Conservation (phyloP, 2,888 invertebrate species). For the Athripsodes cinereus region DNA sequence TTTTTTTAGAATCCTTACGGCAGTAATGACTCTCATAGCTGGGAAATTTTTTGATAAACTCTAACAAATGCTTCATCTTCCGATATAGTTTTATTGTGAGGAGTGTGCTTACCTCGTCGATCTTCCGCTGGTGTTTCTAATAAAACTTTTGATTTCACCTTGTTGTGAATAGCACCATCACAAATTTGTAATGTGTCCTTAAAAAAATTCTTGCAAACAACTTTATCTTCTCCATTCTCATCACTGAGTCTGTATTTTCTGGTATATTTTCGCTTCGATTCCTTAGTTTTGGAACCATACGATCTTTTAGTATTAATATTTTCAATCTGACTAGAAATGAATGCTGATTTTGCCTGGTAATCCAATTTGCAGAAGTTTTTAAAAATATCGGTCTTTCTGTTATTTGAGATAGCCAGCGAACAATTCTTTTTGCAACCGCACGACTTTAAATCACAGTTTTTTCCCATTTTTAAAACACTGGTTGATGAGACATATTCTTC, state of each 20-base stretch:
- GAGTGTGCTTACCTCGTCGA: constrained; percentile 5
- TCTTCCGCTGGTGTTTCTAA: constrained; percentile 4
- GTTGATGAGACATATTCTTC: neutral
- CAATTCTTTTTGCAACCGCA: neutral
- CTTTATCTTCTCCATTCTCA: neutral
- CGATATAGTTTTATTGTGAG: constrained; percentile 1
- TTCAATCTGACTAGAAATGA: neutral
- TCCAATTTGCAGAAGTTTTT: neutral
- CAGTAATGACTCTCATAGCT: constrained; percentile 5
- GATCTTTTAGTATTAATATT: neutral
- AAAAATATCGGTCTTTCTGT: neutral
- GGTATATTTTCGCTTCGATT: neutral
- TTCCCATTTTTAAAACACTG: neutral
- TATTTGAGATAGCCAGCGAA: neutral
- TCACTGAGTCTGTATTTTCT: neutral
- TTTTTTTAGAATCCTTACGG: constrained; percentile 1
- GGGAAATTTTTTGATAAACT: neutral
- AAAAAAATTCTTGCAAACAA: neutral
- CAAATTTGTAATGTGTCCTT: neutral
- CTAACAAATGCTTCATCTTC: constrained; percentile 2
- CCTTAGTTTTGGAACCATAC: neutral
- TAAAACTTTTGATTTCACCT: neutral
- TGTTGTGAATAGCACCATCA: neutral
- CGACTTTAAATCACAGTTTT: neutral
- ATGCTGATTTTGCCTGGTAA: neutral